phyloP scores from a whole-genome alignment of 2,888 invertebrate genomes.

The Dryadula phaetusa region DNA sequence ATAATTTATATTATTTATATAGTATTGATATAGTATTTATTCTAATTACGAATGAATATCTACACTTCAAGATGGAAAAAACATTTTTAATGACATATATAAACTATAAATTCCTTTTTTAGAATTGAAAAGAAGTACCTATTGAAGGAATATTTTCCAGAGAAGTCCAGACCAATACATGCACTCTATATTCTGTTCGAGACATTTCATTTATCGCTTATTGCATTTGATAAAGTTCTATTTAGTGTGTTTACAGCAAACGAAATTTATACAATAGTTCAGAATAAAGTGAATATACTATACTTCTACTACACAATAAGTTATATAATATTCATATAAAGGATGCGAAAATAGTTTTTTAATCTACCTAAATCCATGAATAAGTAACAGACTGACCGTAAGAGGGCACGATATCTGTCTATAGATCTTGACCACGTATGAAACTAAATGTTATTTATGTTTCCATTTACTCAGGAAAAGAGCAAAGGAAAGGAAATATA shows the following conservation, averaged over 20 bases:
- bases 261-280: not conserved
- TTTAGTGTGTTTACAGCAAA: not conserved
- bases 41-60: not conserved
- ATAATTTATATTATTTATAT: not conserved
- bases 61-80: not conserved
- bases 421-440: conserved; percentile 19
- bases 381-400: not conserved
- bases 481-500: conserved; percentile 43
- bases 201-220: conserved; percentile 58
- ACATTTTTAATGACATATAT: not conserved
- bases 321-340: too few relatives aligned
- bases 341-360: not conserved
- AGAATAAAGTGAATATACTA: too few relatives aligned
- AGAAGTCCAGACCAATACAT: conserved; percentile 12
- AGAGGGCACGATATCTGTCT: not conserved
- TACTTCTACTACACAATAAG: too few relatives aligned
- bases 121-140: not conserved
- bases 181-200: conserved; percentile 48
- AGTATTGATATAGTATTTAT: not conserved
- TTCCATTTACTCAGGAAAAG: conserved; percentile 6
- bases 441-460: conserved; percentile 27
- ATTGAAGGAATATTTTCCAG: not conserved
- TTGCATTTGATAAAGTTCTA: conserved; percentile 37
- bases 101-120: not conserved
- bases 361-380: not conserved